A percentile compares a stretch with the other conserved stretches of the same genome.
Evolutionary conservation across 2,888 invertebrate species (phyloP).

Genomic region (Hypena proboscidalis): DNA sequence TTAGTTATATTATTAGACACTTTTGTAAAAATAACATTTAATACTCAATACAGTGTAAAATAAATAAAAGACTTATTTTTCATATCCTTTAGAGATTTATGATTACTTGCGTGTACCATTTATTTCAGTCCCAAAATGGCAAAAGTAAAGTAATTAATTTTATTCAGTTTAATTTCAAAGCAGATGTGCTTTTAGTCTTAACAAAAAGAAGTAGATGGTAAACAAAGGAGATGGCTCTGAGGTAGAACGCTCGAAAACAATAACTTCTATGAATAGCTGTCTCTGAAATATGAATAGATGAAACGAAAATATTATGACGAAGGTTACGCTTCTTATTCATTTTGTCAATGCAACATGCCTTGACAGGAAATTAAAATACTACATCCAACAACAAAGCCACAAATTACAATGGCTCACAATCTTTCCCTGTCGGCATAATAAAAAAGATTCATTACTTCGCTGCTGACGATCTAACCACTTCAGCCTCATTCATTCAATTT

Average conservation of each 20-base stretch:
- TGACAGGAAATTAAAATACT: constrained; percentile 22
- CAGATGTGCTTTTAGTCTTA: constrained; percentile 13
- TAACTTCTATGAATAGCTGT: constrained; percentile 31
- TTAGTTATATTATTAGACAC: no score
- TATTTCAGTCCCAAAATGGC: no score
- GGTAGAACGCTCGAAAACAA: constrained; percentile 24
- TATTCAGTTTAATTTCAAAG: constrained; percentile 24
- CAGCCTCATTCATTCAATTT: constrained; percentile 35
- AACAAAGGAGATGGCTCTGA: constrained; percentile 31
- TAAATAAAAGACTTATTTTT: no score
- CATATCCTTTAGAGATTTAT: no score
- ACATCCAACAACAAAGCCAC: constrained; percentile 3
- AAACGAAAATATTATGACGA: constrained; percentile 26
- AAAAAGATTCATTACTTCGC: constrained; percentile 37
- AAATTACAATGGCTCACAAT: constrained; percentile 19
- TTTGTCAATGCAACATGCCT: constrained; percentile 12
- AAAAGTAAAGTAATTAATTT: no score
- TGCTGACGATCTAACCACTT: constrained; percentile 35
- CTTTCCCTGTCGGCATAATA: constrained; percentile 23
- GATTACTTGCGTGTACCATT: no score
- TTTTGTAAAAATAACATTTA: no score
- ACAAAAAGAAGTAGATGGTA: constrained; percentile 18
- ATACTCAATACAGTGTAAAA: no score
- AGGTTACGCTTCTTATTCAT: constrained; percentile 15
- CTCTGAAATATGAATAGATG: constrained; percentile 20